phyloP scores from a whole-genome alignment of 2,888 invertebrate genomes.

The Cephus sareptanus region DNA sequence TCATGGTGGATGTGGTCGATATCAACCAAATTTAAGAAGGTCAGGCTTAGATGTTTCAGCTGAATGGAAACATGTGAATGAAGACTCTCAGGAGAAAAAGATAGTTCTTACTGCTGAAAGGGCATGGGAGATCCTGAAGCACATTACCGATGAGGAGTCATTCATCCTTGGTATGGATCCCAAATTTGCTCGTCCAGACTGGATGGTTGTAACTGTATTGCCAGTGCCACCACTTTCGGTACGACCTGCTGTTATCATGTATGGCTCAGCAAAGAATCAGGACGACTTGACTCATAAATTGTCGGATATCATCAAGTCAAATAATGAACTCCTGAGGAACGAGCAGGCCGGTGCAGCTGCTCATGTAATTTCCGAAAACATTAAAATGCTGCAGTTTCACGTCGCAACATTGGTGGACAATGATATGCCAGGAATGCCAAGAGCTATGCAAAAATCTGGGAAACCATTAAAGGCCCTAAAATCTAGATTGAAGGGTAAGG shows the following conservation, averaged over 20 bases:
- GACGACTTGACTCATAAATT: constrained; percentile 99
- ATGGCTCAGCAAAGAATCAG: constrained; percentile 98
- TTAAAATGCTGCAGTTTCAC: constrained; percentile 98
- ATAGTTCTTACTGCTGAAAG: constrained; percentile 93
- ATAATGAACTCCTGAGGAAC: constrained; percentile 94
- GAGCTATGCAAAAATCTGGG: constrained; percentile 99
- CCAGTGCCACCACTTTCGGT: constrained; percentile 98
- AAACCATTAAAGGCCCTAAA: constrained; percentile 98
- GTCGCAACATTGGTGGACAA: constrained; percentile 98
- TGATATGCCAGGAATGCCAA: constrained; percentile 97
- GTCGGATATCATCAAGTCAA: constrained; percentile 97
- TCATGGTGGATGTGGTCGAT: constrained; percentile 98
- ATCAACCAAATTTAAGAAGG: constrained; percentile 92
- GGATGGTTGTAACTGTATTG: constrained; percentile 98
- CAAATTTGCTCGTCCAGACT: constrained; percentile 96
- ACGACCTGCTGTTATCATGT: constrained; percentile 98
- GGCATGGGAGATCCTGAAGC: constrained; percentile 96
- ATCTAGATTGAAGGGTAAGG: constrained; percentile 96
- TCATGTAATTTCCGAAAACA: constrained; percentile 96
- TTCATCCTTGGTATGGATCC: constrained; percentile 96
- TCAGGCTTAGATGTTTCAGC: constrained; percentile 93
- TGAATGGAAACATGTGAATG: constrained; percentile 99
- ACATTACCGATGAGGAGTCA: constrained; percentile 96
- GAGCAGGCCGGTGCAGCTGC: constrained; percentile 97
- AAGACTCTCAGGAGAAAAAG: constrained; percentile 98